A percentile compares a stretch with the other conserved stretches of the same genome.
These are phyloP conservation scores for Melanotus villosus DNA, from an alignment of 2,888 invertebrate species.

Conservation along the genomic window DNA sequence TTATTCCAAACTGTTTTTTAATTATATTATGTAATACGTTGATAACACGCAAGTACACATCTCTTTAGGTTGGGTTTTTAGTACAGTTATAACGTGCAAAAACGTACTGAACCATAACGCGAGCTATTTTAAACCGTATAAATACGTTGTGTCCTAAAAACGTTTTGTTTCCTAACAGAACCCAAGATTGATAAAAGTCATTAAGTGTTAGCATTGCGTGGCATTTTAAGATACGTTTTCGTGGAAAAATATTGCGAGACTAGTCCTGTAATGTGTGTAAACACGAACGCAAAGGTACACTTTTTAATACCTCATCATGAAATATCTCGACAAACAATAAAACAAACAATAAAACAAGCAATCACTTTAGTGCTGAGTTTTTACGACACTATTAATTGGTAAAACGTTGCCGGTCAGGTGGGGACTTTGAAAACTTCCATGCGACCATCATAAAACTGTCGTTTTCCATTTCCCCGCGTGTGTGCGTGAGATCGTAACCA, in stretches of 20 bases:
- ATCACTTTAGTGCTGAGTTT: slow-evolving; percentile 54
- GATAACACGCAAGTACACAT: no score
- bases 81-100: no score
- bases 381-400: slow-evolving; percentile 53
- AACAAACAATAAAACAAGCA: slow-evolving; percentile 54
- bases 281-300: slow-evolving; percentile 44
- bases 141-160: slow-evolving; percentile 66
- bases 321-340: slow-evolving; percentile 49
- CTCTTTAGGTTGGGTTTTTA: no score
- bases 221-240: slow-evolving; percentile 29
- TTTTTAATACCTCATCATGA: slow-evolving; percentile 49
- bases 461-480: slow-evolving; percentile 49
- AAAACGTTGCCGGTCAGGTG: slow-evolving; percentile 49
- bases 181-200: slow-evolving; percentile 24
- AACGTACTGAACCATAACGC: no score
- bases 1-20: not conserved
- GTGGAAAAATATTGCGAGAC: slow-evolving; percentile 31
- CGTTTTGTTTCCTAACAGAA: slow-evolving; percentile 1
- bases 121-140: not conserved
- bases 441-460: slow-evolving; percentile 51
- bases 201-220: slow-evolving; percentile 34
- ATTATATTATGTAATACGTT: no score
- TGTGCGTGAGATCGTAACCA: slow-evolving; percentile 46
- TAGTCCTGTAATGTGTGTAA: slow-evolving; percentile 35
- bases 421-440: slow-evolving; percentile 46